Base-by-base conservation (phyloP, 2,797 vertebrate genomes). In the Bradypus variegatus region DNA sequence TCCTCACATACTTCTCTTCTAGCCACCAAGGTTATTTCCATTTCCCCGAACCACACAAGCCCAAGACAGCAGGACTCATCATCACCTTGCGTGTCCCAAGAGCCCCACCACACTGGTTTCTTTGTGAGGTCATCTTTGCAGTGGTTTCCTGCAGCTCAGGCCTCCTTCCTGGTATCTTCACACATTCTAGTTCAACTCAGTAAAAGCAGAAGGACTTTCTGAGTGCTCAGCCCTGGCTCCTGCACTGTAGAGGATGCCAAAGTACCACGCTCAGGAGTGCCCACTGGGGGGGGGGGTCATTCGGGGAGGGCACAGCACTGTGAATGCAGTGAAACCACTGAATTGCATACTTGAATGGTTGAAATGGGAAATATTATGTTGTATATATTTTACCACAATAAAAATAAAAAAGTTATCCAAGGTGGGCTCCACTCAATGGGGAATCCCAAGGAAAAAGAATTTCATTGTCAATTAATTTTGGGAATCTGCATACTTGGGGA, bases 121-220 rank as follows among this genome's bases (percentile, higher is more conserved):
- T 89, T 67, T 70, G 72, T 76, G 95, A 94, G 60, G 75, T 77
- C 90, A 90, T 78, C 84, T 86, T n/a, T 53, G 53, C 70, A 36
- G 58, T 4, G 72, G 84, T 82, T 95, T 93, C 86, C 48, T 33
- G 84, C 67, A 31, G 16, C 60, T 67, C 83, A 89, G 86, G 58
- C 70, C 86, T 84, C 78, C 94, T 93, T 95, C 93, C 91, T 72
- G 73, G 62, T 86, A 33, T 83, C 64, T 55, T 73, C 73, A 75
- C 55, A 86, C 27, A 13, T 48, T 89, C 78, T 76, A n/a, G 13
- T 88, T 91, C 85, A 79, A 21, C 69, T 91, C 62, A 86, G 25
- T 77, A 16, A 86, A 75, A 86, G 81, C 2, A 21, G 10, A 70
- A 88, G 11, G 58, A 19, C 48, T 83, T 69, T 69, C 50, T 73